Evolutionary conservation across 2,888 invertebrate genomes (phyloP).

Genomic region (Mimumesa dahlbomi): DNA sequence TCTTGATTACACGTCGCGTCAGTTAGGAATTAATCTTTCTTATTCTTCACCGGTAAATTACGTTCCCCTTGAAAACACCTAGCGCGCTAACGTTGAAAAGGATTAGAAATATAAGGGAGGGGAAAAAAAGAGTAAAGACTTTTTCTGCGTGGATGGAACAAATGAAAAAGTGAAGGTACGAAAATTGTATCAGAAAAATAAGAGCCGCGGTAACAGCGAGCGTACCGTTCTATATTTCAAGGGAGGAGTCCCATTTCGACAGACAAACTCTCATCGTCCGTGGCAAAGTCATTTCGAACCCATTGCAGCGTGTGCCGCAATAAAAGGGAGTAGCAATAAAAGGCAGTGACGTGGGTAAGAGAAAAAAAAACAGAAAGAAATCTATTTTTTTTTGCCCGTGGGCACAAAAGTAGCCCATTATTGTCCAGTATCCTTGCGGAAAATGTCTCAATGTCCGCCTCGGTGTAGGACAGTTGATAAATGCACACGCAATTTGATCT

Average conservation of each 20-base stretch:
- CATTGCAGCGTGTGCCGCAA: constrained; percentile 29
- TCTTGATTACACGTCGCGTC: no score
- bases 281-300: constrained; percentile 34
- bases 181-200: constrained; percentile 33
- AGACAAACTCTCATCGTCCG: constrained; percentile 35
- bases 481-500: constrained; percentile 50
- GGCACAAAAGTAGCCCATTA: constrained; percentile 10
- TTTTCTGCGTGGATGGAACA: constrained; percentile 23
- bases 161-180: constrained; percentile 24
- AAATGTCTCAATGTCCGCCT: constrained; percentile 37
- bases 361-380: constrained; percentile 20
- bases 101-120: no score
- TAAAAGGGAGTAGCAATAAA: constrained; percentile 54
- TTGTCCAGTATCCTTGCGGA: constrained; percentile 6
- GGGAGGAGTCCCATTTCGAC: constrained; percentile 40
- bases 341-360: constrained; percentile 52
- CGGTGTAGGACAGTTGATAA: constrained; percentile 41
- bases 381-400: constrained; percentile 36
- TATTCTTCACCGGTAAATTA: no score
- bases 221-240: constrained; percentile 36
- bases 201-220: constrained; percentile 18
- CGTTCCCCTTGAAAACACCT: no score
- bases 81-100: no score
- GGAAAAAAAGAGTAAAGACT: constrained; percentile 41
- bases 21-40: no score